Evolutionary conservation across 2,797 vertebrate genomes (phyloP).

Genomic region (Dendrocincla fuliginosa): DNA sequence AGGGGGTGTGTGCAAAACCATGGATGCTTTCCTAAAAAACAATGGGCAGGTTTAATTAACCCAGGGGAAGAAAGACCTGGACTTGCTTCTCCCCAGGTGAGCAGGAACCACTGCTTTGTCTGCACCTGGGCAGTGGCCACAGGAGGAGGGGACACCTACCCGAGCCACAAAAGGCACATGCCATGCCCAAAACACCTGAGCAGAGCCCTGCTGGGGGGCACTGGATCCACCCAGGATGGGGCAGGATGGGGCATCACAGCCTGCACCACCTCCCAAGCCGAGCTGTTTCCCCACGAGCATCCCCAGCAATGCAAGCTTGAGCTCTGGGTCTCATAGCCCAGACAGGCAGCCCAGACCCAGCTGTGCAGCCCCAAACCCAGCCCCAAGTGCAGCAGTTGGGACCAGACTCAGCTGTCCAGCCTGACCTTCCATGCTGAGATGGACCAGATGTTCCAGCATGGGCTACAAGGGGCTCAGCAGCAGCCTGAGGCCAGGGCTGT

Average conservation of each 20-base stretch:
- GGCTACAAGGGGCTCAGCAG: neutral
- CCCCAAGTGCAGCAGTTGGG: rapidly evolving
- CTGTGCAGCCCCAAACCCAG: neutral
- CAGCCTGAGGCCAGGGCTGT: neutral
- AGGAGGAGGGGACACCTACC: neutral
- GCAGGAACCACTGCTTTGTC: neutral
- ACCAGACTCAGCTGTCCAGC: neutral
- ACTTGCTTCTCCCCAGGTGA: neutral
- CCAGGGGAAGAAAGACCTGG: neutral
- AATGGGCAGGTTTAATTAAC: neutral
- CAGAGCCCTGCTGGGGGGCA: neutral
- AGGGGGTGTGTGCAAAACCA: rapidly evolving
- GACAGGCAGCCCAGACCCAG: neutral
- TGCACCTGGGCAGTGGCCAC: neutral
- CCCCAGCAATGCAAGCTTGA: rapidly evolving
- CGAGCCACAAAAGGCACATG: rapidly evolving
- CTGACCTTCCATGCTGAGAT: neutral
- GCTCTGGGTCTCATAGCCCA: neutral
- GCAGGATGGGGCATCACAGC: neutral
- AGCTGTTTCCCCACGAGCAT: neutral
- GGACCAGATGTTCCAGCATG: conserved; percentile 14
- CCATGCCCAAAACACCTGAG: rapidly evolving
- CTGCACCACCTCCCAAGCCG: rapidly evolving
- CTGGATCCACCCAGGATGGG: neutral
- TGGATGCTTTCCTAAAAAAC: rapidly evolving